Percentiles rank a stretch among this genome's conserved stretches.
These are phyloP conservation scores for Azemiops feae DNA, from an alignment of 2,113 vertebrate species.

Conservation along the genomic window DNA sequence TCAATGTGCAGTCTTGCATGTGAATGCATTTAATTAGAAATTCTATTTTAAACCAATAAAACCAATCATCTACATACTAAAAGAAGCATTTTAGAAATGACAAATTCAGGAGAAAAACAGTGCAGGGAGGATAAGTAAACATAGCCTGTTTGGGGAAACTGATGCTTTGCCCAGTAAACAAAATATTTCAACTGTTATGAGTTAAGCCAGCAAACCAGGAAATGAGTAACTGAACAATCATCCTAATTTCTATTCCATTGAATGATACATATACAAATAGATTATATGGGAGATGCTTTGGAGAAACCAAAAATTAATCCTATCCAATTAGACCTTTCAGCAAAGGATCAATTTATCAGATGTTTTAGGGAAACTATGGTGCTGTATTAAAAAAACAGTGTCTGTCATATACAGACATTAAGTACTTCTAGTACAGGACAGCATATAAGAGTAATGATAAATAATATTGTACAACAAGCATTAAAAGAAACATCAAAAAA, in stretches of 20 bases:
- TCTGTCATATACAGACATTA: not conserved
- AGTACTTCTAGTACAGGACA: not conserved
- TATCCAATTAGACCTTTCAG: not conserved
- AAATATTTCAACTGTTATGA: not conserved
- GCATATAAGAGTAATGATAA: not conserved
- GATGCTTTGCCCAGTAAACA: not conserved
- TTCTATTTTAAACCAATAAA: not conserved
- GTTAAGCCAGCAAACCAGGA: not conserved
- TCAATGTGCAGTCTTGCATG: not conserved
- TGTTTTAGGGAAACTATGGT: not conserved
- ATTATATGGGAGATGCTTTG: not conserved
- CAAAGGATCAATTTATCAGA: not conserved
- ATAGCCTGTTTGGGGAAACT: not conserved
- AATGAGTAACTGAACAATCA: not conserved
- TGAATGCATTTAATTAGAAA: not conserved
- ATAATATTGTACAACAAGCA: not conserved
- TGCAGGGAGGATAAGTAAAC: not conserved
- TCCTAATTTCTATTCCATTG: not conserved
- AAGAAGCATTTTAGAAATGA: not conserved
- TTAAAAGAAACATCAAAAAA: not conserved
- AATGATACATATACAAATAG: not conserved
- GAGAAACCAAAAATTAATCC: not conserved
- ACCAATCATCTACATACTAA: not conserved
- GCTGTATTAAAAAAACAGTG: not conserved
- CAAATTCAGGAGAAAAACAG: not conserved